Evolutionary conservation across 2,113 vertebrate genomes (phyloP), one percentile per base, ranked within the genome.

Genomic region (Chrysochloris asiatica): DNA sequence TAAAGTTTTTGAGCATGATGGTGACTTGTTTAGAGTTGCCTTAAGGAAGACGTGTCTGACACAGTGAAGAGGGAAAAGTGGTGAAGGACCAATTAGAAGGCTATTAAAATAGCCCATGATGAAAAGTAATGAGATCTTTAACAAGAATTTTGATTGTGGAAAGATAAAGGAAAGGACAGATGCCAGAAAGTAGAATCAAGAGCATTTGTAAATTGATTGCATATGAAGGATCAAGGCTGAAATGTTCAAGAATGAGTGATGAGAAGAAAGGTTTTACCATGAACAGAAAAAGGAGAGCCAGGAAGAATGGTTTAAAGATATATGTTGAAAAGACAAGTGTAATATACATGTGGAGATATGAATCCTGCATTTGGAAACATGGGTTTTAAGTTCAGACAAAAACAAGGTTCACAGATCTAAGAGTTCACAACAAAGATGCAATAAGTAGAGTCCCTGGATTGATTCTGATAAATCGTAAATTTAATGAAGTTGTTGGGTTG

Each of bases 181-280:
- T 45, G 13, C 17, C 77, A 83, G 33, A 92, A 67, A 88, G 71
- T 76, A 75, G 24, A 91, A 94, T 63, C 59, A 86, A 90, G 77
- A 91, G 43, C 76, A 77, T 76, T 93, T 90, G 71, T 65, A 86
- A 96, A 92, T 52, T 88, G 52, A 94, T 92, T 95, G 54, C 30
- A 13, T 86, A 41, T 36, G 48, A 93, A 92, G 47, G 12, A 22
- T 14, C 65, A 77, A 19, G 16, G 19, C 30, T 22, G 8, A 56
- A 22, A 22, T 56, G 9, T 10, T 94, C 59, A 83, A 77, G 59
- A 1, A 4, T 61, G 22, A 93, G 41, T 76, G 33, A 86, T 45
- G 6, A 56, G 75, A 90, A 56, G 75, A 90, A 30, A 93, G 26
- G 6, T 24, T 77, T 26, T 47, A 71, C 11, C 77, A 67, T 83